Percentiles rank a stretch among this genome's conserved stretches.
phyloP scores from a whole-genome alignment of 2,113 vertebrate species.

The Cervus canadensis region DNA sequence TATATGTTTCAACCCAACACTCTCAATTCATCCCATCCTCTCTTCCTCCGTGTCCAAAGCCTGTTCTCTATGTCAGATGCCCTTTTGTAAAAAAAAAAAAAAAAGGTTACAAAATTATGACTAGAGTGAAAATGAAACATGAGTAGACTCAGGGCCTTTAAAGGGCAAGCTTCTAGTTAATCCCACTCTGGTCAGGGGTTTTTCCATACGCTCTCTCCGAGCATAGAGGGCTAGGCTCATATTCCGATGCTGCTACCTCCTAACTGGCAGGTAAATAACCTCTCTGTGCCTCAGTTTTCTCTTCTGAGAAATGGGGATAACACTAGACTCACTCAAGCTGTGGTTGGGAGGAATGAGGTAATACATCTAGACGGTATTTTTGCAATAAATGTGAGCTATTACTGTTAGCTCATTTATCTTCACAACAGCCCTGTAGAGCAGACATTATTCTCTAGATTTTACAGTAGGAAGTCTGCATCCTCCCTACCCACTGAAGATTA shows the following conservation, averaged over 20 bases:
- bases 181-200: fast-evolving
- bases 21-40: background rate
- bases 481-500: background rate
- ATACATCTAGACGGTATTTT: background rate
- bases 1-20: background rate
- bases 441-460: background rate
- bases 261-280: background rate
- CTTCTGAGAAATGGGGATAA: background rate
- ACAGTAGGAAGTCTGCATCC: background rate
- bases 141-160: background rate
- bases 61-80: background rate
- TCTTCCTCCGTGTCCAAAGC: background rate
- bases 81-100: background rate
- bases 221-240: background rate
- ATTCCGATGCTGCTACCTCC: background rate
- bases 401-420: background rate
- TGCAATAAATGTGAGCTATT: background rate
- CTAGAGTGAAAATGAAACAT: background rate
- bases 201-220: background rate
- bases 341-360: background rate
- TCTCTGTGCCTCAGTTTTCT: background rate
- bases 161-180: background rate
- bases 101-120: background rate
- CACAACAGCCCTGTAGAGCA: background rate
- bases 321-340: background rate